Percentiles rank a stretch among this genome's conserved stretches.
phyloP scores from a whole-genome alignment of 2,113 vertebrate species.

The Hemibagrus wyckioides region DNA sequence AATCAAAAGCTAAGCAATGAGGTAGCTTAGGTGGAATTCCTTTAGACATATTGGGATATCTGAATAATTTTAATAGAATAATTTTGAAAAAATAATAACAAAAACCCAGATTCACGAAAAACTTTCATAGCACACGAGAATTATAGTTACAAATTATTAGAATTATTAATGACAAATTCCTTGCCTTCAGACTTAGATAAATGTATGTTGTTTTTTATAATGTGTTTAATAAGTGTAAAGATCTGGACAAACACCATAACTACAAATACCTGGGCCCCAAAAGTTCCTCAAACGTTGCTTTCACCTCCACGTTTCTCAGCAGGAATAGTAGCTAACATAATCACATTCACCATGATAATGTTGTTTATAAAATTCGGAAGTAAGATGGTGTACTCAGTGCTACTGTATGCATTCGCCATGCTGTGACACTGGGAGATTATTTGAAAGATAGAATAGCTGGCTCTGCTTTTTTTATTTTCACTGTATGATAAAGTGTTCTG shows the following conservation, averaged over 20 bases:
- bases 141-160: no score
- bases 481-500: not conserved
- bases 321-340: not conserved
- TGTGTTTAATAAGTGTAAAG: not conserved
- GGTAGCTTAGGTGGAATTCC: not conserved
- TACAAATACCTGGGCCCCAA: not conserved
- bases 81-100: not conserved
- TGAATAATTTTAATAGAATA: not conserved
- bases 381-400: not conserved
- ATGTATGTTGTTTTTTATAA: not conserved
- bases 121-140: not conserved
- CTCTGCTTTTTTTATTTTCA: constrained; percentile 10
- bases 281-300: not conserved
- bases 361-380: not conserved
- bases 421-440: not conserved
- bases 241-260: not conserved
- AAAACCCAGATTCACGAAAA: not conserved
- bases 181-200: not conserved
- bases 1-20: not conserved
- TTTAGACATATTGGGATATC: not conserved
- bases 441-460: no score
- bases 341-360: not conserved
- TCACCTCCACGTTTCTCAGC: not conserved
- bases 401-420: not conserved
- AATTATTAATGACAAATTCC: not conserved